Evolutionary conservation across 2,888 invertebrate genomes (phyloP), one percentile per base, ranked within the genome.

Genomic region (Eulithis testata): DNA sequence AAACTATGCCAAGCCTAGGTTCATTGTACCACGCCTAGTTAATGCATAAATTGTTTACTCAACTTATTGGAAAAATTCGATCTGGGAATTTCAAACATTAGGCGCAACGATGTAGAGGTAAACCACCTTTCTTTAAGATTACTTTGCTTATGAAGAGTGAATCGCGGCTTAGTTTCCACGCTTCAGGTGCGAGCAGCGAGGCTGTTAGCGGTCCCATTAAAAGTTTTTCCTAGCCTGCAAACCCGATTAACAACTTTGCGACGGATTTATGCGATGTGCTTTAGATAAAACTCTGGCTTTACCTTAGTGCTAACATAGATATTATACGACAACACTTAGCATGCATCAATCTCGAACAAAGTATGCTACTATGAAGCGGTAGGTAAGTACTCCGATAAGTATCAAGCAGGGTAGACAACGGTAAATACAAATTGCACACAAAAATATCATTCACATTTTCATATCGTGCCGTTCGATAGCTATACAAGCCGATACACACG

Each of bases 211-310:
- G 63, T 65, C 60, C 70, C 79, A 87, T 88, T 86, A 85, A 85
- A 86, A 87, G 76, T 85, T 87, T 79, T 67, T 65, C 72, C 58
- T 68, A 49, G 64, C 72, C 53, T 51, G 53, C 63, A 53, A 71
- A 77, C 73, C 76, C 72, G 73, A 78, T 78, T 81, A 81, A 74
- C 69, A 77, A 79, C 76, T 84, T 81, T 75, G 80, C 60, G 70
- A 64, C 60, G 68, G 73, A 77, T 78, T 83, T 80, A 77, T 72
- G 70, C 62, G 49, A 70, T 68, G 59, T 36, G 67, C 72, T 76
- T 71, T 67, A 60, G 58, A 73, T 65, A 69, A 68, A 69, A 49
- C 44, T 58, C 55, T 31, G 6, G 5, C 31, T 40, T 58, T 43
- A 49, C 12, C 11, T 54, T 49, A 55, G 8, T 27, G 40, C 61